Evolutionary conservation across 2,797 vertebrate genomes (phyloP), one percentile per base, ranked within the genome.

Genomic region (Parauchenoglanis ngamensis): DNA sequence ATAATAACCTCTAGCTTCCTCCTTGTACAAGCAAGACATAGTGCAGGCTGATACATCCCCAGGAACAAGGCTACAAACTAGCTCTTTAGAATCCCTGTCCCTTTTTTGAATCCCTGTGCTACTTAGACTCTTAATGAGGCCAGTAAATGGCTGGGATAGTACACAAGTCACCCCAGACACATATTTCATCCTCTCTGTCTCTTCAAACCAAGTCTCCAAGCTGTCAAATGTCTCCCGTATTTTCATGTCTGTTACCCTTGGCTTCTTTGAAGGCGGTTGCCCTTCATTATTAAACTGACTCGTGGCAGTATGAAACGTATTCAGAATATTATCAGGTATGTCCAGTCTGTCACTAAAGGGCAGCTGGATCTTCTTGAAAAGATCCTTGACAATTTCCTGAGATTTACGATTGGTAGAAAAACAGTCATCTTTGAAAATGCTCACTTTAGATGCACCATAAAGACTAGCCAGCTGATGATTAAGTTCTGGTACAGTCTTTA

Each of bases 401-500:
- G 65, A 31, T 68, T 35, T 68, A 13, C 0, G 11, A 5, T 17
- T 68, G 13, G 1, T 6, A 31, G 13, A 68, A 68, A 68, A 68
- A 15, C 65, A 68, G 28, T 68, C 13, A 13, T 68, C n/a, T 17
- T 5, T 5, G 28, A 68, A 68, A 35, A 68, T 68, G n/a, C n/a
- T n/a, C n/a, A n/a, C n/a, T n/a, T n/a, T 4, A 25, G 10, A 0
- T 35, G 65, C 1, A 13, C 0, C 0, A 35, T 68, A 35, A 31
- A 31, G 28, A 15, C 0, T 5, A 68, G 28, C 4, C 65, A 68
- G 28, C n/a, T 17, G 12, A 15, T 1, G 0, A 31, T 31, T 68
- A 15, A 68, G 65, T 5, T 35, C 0, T 68, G 12, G 12, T 15
- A 68, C 28, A 13, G 11, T 15, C 13, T 4, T 68, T 7, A 5